Base-by-base conservation (phyloP, 2,797 vertebrate genomes). In the Pteronotus mesoamericanus region DNA sequence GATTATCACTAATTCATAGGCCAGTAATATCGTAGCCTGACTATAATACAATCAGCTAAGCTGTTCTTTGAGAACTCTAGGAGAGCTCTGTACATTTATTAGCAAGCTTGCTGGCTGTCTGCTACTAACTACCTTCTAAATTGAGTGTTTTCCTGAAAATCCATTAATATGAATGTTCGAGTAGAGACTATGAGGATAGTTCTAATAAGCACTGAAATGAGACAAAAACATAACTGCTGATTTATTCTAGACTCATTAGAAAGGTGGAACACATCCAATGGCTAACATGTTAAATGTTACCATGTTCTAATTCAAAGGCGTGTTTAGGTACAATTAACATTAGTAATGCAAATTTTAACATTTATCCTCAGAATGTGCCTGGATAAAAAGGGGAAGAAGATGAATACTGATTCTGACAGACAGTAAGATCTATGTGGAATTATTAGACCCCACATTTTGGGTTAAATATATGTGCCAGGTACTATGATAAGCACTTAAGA, bases 1-100 rank as follows among this genome's bases (percentile, higher is more conserved):
- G 91, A 77, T 83, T 94, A 74, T 87, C 86, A 15, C 79, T 91
- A 77, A 95, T 96, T 97, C 68, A 83, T 84, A 53, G 19, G n/a
- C 86, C 18, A 77, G 66, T 53, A 51, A 71, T 53, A 75, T 44
- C 86, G 34, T 72, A 92, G 80, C 57, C 80, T 96, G 83, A 74
- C 22, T 82, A 85, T 59, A 68, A 11, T n/a, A 59, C 85, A 89
- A 86, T 79, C 22, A 46, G 12, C n/a, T 83, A 84, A 22, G 32
- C 69, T 87, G 18, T 69, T 96, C 48, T 57, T 34, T 44, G 24
- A 80, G 42, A 32, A 0, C 66, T 96, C 94, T 39, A 44, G 39
- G 18, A 74, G 42, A 26, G 0, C 69, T 96, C 95, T 42, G 55
- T 7, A 4, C 15, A 0, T 84, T 87, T 90, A 69, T 95, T 64